Evolutionary conservation across 2,888 invertebrate genomes (phyloP).

Genomic region (Caenorhabditis panamensis): DNA sequence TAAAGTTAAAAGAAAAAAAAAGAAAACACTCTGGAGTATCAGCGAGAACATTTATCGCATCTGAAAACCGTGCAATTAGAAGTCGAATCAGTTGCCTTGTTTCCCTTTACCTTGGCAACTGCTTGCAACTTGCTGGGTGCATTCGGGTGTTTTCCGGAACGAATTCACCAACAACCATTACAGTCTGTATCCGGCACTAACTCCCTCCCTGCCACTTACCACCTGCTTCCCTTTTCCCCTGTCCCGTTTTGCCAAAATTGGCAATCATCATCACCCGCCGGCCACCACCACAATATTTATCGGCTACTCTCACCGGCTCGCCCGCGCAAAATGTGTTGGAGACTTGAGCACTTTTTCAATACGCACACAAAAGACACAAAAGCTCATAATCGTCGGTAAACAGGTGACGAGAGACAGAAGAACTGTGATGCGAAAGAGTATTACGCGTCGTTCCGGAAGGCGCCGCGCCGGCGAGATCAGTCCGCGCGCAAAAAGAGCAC

Average conservation of each 20-base stretch:
- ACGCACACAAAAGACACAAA: constrained; percentile 53
- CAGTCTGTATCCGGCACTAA: background rate
- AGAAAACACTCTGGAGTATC: too few species aligned
- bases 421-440: constrained; percentile 42
- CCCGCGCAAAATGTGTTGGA: constrained; percentile 14
- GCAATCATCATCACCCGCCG: background rate
- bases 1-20: too few species aligned
- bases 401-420: constrained; percentile 34
- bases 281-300: constrained; percentile 28
- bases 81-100: too few species aligned
- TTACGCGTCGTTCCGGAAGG: constrained; percentile 44
- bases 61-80: too few species aligned
- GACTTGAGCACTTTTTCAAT: constrained; percentile 24
- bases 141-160: too few species aligned
- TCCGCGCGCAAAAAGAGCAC: background rate
- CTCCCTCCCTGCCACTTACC: background rate
- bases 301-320: constrained; percentile 33
- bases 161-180: too few species aligned
- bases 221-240: background rate
- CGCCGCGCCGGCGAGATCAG: constrained; percentile 6
- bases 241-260: constrained; percentile 3
- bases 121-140: too few species aligned
- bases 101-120: too few species aligned
- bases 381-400: constrained; percentile 59
- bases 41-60: too few species aligned